Conservation (phyloP, 2,888 invertebrate species). For the Hyposoter dolosus region DNA sequence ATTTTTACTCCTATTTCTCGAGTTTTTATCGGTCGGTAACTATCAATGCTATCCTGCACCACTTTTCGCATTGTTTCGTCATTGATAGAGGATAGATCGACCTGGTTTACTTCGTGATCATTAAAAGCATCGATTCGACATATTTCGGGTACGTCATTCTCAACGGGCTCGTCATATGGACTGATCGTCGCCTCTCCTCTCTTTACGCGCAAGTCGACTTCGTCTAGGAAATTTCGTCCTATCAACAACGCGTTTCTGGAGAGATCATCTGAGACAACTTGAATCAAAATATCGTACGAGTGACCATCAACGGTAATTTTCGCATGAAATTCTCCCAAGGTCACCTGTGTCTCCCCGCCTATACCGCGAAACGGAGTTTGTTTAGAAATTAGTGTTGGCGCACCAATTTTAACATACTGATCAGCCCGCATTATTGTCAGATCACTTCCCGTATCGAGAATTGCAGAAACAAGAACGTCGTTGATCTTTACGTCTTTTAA, state of each 20-base stretch:
- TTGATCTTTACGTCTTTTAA: constrained; percentile 30
- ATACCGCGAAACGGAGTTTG: constrained; percentile 13
- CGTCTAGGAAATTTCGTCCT: constrained; percentile 14
- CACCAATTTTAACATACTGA: constrained; percentile 21
- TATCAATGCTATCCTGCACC: background rate
- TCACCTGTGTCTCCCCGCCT: background rate
- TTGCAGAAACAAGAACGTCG: constrained; percentile 17
- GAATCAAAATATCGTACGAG: constrained; percentile 15
- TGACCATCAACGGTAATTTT: background rate
- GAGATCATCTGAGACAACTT: constrained; percentile 19
- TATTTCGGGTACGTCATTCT: background rate
- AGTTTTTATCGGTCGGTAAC: background rate
- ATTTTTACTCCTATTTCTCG: background rate
- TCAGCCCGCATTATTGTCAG: constrained; percentile 33
- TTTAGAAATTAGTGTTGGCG: constrained; percentile 14
- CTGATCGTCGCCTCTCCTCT: background rate
- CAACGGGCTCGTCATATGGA: background rate
- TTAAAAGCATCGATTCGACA: background rate
- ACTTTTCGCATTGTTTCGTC: background rate
- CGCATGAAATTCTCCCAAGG: background rate
- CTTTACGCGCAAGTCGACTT: constrained; percentile 1
- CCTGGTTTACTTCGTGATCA: background rate
- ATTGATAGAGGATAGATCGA: background rate
- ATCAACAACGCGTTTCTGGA: constrained; percentile 33
- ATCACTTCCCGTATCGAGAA: constrained; percentile 30